phyloP scores from a whole-genome alignment of 1,140 invertebrate species.

The Calosoma granatense region DNA sequence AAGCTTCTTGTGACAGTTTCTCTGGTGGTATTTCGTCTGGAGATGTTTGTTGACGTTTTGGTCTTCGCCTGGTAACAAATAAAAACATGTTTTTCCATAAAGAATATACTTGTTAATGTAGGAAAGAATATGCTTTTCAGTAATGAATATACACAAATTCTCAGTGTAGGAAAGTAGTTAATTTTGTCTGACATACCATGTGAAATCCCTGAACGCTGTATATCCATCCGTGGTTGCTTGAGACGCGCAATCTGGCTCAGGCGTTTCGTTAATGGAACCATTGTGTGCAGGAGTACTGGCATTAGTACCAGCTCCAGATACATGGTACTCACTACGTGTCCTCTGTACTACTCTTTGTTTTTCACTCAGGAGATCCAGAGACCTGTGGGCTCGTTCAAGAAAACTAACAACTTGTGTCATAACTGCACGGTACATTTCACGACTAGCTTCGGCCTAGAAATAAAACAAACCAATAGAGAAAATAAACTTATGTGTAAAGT shows the following conservation, averaged over 20 bases:
- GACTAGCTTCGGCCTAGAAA: slow-evolving; percentile 61
- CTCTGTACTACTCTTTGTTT: slow-evolving; percentile 29
- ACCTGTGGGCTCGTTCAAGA: slow-evolving; percentile 58
- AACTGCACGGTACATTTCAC: slow-evolving; percentile 67
- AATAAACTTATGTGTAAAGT: slow-evolving; percentile 15
- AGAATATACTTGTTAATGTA: not conserved
- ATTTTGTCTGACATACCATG: slow-evolving; percentile 33
- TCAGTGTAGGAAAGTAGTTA: no score
- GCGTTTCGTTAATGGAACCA: not conserved
- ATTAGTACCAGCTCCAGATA: slow-evolving; percentile 28
- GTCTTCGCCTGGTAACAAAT: slow-evolving; percentile 24
- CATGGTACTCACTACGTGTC: slow-evolving; percentile 43
- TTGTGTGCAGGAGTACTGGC: not conserved
- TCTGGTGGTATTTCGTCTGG: slow-evolving; percentile 46
- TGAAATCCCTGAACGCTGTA: slow-evolving; percentile 38
- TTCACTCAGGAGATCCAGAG: slow-evolving; percentile 40
- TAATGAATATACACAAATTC: no score
- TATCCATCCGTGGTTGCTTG: slow-evolving; percentile 21
- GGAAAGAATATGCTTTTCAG: no score
- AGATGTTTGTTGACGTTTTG: slow-evolving; percentile 25
- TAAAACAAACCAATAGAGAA: slow-evolving; percentile 6
- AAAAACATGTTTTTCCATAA: not conserved
- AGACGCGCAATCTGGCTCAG: not conserved
- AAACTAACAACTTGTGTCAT: slow-evolving; percentile 68
- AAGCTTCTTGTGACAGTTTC: slow-evolving; percentile 57